Evolutionary conservation across 1,140 invertebrate genomes (phyloP).

Genomic region (Drosophila lacteicornis): DNA sequence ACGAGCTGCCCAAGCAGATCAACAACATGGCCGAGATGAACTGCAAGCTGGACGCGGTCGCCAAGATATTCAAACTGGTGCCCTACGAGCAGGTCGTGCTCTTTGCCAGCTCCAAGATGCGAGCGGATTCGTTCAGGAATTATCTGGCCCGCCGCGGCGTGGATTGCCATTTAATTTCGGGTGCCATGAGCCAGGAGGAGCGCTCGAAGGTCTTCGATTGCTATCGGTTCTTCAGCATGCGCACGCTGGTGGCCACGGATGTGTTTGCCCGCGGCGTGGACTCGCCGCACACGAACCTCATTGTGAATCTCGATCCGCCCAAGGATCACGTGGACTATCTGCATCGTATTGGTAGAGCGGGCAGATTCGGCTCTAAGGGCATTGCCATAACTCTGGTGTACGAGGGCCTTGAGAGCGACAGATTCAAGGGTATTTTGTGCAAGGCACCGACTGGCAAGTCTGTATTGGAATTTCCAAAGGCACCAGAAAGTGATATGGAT

Average conservation of each 20-base stretch:
- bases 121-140: constrained; percentile 90
- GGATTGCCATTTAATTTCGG: constrained; percentile 88
- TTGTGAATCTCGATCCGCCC: constrained; percentile 97
- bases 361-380: constrained; percentile 93
- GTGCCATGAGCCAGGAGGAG: constrained; percentile 91
- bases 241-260: constrained; percentile 96
- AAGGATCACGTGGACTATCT: constrained; percentile 94
- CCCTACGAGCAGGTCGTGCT: constrained; percentile 95
- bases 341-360: constrained; percentile 97
- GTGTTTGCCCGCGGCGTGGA: constrained; percentile 95
- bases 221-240: constrained; percentile 91
- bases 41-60: constrained; percentile 89
- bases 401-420: constrained; percentile 86
- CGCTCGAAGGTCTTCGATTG: constrained; percentile 91
- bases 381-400: constrained; percentile 88
- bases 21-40: constrained; percentile 89
- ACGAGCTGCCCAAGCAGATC: constrained; percentile 86
- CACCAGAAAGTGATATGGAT: constrained; percentile 41
- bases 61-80: constrained; percentile 89
- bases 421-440: constrained; percentile 87
- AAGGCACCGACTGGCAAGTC: constrained; percentile 85
- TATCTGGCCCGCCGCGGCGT: constrained; percentile 88
- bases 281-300: constrained; percentile 95
- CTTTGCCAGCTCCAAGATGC: constrained; percentile 94
- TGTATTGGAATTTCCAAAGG: constrained; percentile 85